phyloP scores from a whole-genome alignment of 2,888 invertebrate species.

The Luperina testacea region DNA sequence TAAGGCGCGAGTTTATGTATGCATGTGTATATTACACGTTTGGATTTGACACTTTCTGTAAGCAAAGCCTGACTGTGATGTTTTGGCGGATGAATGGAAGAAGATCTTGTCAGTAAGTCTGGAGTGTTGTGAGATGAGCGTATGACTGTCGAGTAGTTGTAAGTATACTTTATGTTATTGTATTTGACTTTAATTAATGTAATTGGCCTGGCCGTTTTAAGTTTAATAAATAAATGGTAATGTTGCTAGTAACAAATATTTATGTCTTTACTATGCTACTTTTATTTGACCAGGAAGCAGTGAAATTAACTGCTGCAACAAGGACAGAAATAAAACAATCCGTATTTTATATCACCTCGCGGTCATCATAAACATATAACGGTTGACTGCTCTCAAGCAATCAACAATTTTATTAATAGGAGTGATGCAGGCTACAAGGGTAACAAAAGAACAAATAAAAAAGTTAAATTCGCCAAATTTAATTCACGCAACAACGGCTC shows the following conservation, averaged over 20 bases:
- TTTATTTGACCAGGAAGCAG: neutral
- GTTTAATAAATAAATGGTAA: neutral
- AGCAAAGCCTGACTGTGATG: neutral
- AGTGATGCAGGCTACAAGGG: conserved; percentile 8
- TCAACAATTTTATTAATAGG: conserved; percentile 19
- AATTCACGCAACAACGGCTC: conserved; percentile 54
- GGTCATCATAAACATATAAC: neutral
- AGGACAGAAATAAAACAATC: neutral
- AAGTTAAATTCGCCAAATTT: conserved; percentile 50
- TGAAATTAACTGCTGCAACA: neutral
- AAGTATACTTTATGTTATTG: neutral
- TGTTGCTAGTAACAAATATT: neutral
- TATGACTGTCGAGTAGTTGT: neutral
- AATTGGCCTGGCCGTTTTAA: no score
- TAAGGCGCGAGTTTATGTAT: neutral
- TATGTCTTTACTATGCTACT: neutral
- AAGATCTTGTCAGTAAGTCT: neutral
- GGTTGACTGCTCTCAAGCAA: conserved; percentile 1
- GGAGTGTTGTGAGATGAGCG: neutral
- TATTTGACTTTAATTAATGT: neutral
- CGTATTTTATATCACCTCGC: neutral
- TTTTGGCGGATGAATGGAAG: neutral
- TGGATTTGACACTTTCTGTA: neutral
- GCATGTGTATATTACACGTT: neutral
- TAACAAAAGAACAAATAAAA: conserved; percentile 42